A percentile compares a stretch with the other conserved stretches of the same genome.
Evolutionary conservation across 2,797 vertebrate genomes (phyloP).

Genomic region (Anas capensis): DNA sequence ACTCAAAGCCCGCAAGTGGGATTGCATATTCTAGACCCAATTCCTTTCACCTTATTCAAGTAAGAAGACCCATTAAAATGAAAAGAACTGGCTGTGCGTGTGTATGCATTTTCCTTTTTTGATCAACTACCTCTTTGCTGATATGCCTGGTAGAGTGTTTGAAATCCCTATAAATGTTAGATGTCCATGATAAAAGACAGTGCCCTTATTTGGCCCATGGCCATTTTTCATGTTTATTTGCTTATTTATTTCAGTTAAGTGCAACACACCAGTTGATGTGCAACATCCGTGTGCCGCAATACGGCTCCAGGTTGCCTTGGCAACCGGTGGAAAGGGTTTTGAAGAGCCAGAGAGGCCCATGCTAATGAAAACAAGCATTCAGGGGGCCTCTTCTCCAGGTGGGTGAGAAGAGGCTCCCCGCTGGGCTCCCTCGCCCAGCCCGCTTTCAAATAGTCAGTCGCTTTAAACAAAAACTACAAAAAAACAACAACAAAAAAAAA

Average conservation of each 20-base stretch:
- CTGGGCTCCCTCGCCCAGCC: constrained; percentile 58
- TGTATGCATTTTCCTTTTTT: constrained; percentile 35
- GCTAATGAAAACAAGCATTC: constrained; percentile 63
- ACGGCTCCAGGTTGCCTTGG: constrained; percentile 74
- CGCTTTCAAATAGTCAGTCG: constrained; percentile 42
- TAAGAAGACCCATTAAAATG: constrained; percentile 36
- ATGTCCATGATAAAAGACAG: constrained; percentile 53
- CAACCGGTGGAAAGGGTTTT: constrained; percentile 72
- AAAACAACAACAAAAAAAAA: constrained; percentile 45
- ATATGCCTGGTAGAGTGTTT: background rate
- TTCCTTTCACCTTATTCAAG: constrained; percentile 14
- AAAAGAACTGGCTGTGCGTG: background rate
- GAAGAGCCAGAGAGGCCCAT: constrained; percentile 69
- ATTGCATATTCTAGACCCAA: background rate
- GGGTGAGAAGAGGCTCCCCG: constrained; percentile 59
- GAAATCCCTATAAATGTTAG: constrained; percentile 41
- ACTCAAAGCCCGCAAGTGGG: background rate
- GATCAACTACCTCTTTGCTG: constrained; percentile 11
- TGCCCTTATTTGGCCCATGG: constrained; percentile 10
- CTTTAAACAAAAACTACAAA: constrained; percentile 66
- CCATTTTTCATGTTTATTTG: constrained; percentile 51
- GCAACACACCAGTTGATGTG: constrained; percentile 41
- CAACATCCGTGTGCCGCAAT: constrained; percentile 66
- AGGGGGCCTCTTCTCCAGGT: constrained; percentile 59
- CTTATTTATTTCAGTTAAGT: constrained; percentile 66